Evolutionary conservation across 2,797 vertebrate species (phyloP).

Genomic region (Telmatherina bonti): DNA sequence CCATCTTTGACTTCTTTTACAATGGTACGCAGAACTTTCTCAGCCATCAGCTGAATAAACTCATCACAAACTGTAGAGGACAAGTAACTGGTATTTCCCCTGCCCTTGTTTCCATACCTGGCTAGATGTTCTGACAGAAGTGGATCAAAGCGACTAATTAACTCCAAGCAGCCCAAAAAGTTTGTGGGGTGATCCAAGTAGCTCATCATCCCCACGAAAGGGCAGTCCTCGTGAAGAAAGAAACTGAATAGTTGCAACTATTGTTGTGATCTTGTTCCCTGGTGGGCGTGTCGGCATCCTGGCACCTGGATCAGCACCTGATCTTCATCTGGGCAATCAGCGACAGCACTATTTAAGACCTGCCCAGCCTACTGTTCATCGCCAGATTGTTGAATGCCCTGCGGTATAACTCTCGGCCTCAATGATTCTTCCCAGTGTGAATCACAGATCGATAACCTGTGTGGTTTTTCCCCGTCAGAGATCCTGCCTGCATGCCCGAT

Average conservation of each 20-base stretch:
- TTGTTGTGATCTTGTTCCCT: too few species aligned
- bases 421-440: too few species aligned
- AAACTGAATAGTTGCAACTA: conserved; percentile 9
- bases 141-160: conserved; percentile 12
- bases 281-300: too few species aligned
- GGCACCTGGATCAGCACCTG: too few species aligned
- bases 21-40: conserved; percentile 5
- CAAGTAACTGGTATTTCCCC: conserved; percentile 10
- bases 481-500: too few species aligned
- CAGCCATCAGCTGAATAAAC: conserved; percentile 12
- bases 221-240: conserved; percentile 5
- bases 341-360: too few species aligned
- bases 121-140: conserved; percentile 6
- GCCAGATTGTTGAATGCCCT: too few species aligned
- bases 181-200: conserved; percentile 9
- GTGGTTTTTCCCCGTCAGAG: too few species aligned
- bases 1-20: conserved; percentile 15
- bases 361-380: too few species aligned
- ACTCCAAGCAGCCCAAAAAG: conserved; percentile 10
- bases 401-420: too few species aligned
- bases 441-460: too few species aligned
- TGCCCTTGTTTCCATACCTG: conserved; percentile 4
- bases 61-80: conserved; percentile 6
- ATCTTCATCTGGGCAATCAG: too few species aligned
- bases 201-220: conserved; percentile 3